Evolutionary conservation across 2,888 invertebrate species (phyloP), one percentile per base, ranked within the genome.

Genomic region (Mactromeris polynyma): DNA sequence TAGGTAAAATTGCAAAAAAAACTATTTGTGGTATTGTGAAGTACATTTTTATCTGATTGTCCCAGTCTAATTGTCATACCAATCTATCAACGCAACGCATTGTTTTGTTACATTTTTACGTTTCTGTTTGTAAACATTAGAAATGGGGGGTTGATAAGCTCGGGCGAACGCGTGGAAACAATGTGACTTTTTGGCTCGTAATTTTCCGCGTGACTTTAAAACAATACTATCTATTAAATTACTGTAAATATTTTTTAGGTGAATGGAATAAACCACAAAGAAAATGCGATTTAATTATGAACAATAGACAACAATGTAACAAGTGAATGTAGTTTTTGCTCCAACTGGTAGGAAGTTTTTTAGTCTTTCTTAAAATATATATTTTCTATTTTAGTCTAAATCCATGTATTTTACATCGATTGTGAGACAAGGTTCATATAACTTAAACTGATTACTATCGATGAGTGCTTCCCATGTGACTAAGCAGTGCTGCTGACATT

Each of bases 1-100:
- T 84, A 84, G 33, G 84, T 38, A 78, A 54, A 17, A 11, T 51
- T 84, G 78, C 78, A 83, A 79, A 58, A 73, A 58, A 64, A 64
- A 64, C 58, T 73, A 73, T 33, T 73, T 73, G 26, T 9, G 17
- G 33, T 36, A 33, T 73, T 73, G 36, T 73, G 4, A 19, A 33
- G 36, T 73, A 73, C 7, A 36, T 17, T 1, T 4, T 73, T 73
- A 73, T 73, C 36, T 9, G 73, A 73, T 33, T 19, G 36, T 33
- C 26, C 17, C 17, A 31, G 33, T 36, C 19, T 36, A 33, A 73
- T 73, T 73, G 17, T 7, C 73, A 73, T 73, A 73, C 73, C 73
- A 73, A 26, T 73, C 14, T 33, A 36, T 33, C 73, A 73, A 73
- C 73, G 21, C 19, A 11, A 31, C 19, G 9, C 73, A 33, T 73